Evolutionary conservation across 1,140 invertebrate species (phyloP).

Genomic region (Popillia japonica): DNA sequence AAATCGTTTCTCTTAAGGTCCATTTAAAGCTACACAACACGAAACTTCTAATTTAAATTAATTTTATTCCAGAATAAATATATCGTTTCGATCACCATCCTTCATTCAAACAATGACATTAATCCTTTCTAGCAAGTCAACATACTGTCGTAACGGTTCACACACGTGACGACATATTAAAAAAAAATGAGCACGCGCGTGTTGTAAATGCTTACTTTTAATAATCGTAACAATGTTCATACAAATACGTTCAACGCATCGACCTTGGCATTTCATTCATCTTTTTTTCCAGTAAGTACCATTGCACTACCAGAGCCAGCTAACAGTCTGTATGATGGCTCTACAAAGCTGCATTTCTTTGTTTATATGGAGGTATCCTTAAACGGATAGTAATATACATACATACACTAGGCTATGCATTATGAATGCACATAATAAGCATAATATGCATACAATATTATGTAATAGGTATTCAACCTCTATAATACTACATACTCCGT

Average conservation of each 20-base stretch:
- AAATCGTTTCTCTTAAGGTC: no score
- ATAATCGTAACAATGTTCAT: background rate
- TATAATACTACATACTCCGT: background rate
- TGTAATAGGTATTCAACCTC: constrained; percentile 17
- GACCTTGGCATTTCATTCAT: constrained; percentile 13
- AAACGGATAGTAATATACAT: background rate
- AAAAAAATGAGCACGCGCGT: constrained; percentile 1
- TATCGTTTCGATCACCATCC: no score
- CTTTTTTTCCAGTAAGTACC: background rate
- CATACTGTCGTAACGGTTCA: background rate
- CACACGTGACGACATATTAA: background rate
- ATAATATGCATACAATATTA: background rate
- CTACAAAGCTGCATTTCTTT: background rate
- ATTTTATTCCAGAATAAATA: no score
- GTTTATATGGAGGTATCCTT: background rate
- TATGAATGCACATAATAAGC: background rate
- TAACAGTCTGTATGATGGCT: background rate
- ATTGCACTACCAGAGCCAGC: background rate
- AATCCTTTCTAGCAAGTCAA: no score
- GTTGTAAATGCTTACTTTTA: background rate
- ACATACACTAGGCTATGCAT: background rate
- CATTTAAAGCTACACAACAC: no score
- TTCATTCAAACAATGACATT: no score
- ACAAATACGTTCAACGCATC: background rate
- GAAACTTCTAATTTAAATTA: no score